Base-by-base conservation (phyloP, 2,797 vertebrate genomes). In the Harpagifer antarcticus region DNA sequence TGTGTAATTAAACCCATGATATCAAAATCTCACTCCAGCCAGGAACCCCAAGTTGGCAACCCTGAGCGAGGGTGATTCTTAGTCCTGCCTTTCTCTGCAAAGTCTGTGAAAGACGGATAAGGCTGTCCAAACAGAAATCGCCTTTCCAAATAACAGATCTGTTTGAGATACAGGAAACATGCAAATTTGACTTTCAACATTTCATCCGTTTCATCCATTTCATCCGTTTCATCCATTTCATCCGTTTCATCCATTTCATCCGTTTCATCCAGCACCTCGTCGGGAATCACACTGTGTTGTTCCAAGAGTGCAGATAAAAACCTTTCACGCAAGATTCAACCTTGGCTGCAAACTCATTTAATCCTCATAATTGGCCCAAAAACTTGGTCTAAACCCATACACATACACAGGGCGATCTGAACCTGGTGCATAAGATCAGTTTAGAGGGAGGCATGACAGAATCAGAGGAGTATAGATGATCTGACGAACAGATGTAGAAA, bases 111-210 rank as follows among this genome's bases (percentile, higher is more conserved):
- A 66, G 70, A 42, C 23, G 2, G 45, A 52, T 56, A 58, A 60
- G 33, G 43, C 48, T 60, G 62, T 58, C 45, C 61, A 75, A 72
- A 84, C 69, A 63, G 13, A 74, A 52, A 52, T 79, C 79, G 64
- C 23, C 83, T 71, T 47, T n/a, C 49, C 40, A 65, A 76, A 72
- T 17, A 74, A 20, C 55, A 56, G 37, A 74, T 61, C 15, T 33
- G 31, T 58, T 23, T 47, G 48, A 74, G 58, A 73, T 65, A 60
- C 44, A 17, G 62, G 53, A 71, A 45, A 55, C 23, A 16, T 53
- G 68, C 47, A 76, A 65, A 72, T 58, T 54, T 68, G 27, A 31
- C 27, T 56, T 45, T 31, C 56, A 42, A 68, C 19, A 62, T 72
- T 59, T 61, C 66, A 66, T 70, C 61, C 67, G 77, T 76, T 68